Base-by-base conservation (phyloP, 2,113 vertebrate species). In the Nettapus auritus region DNA sequence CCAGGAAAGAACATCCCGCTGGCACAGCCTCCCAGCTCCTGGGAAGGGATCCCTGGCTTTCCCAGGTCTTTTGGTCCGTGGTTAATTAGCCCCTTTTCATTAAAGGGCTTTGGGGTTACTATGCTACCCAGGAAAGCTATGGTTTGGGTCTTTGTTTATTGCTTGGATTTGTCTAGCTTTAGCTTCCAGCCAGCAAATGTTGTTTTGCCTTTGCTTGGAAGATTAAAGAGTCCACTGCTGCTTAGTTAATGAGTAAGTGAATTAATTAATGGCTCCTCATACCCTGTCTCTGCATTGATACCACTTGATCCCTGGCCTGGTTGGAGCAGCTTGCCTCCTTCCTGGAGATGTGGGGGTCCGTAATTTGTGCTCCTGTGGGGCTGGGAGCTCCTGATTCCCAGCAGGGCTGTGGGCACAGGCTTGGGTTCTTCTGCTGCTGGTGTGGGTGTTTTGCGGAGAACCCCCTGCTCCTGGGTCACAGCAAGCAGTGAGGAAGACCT, bases 211-310 rank as follows among this genome's bases (percentile, higher is more conserved):
- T 59, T 94, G 69, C 74, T 84, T 66, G 83, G 82, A 56, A 95
- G 73, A 95, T 84, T 75, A 88, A 90, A 90, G 88, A 84, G 34
- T 15, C 22, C 36, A 21, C 42, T 84, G 64, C 28, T 80, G 77
- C 69, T 52, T 86, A 93, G 89, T 90, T 96, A 97, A 94, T 96
- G 69, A 97, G 38, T 94, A 94, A 82, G 34, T 50, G 86, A 89
- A 94, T 95, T 86, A 93, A 93, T 94, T 86, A 90, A 92, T 76
- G 66, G 66, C 23, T 95, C 66, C 83, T 95, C 86, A 89, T 92
- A 92, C 88, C 23, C 69, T 88, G 17, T 81, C 68, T 89, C 71
- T 66, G 48, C 48, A 36, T 12, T 69, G 80, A 76, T 79, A 56
- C 25, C 0, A 0, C 23, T 69, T 78, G 67, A 62, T 84, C 57